Percentiles rank a stretch among this genome's conserved stretches.
Conservation (phyloP, 2,888 invertebrate genomes). For the Clanis bilineata region DNA sequence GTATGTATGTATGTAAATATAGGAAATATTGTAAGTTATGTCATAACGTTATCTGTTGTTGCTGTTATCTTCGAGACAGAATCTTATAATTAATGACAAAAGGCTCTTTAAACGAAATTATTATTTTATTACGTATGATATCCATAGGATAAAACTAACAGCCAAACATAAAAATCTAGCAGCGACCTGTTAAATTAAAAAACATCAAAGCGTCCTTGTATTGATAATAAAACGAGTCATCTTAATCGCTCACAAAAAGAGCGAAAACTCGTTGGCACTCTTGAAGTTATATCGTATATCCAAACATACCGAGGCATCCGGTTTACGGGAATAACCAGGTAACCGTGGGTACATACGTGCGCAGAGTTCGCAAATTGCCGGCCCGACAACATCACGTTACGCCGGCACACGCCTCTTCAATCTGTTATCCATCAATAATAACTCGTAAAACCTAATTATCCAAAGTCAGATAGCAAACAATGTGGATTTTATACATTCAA, state of each 20-base stretch:
- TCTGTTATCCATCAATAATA: conserved; percentile 20
- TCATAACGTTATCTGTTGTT: too few relatives aligned
- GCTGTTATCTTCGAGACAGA: too few relatives aligned
- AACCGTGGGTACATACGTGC: conserved; percentile 44
- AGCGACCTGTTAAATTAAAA: conserved; percentile 23
- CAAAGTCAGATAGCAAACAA: conserved; percentile 29
- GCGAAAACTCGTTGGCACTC: conserved; percentile 30
- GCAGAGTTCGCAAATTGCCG: conserved; percentile 52
- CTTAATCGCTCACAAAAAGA: conserved; percentile 42
- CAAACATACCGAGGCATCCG: conserved; percentile 54
- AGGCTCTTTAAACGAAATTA: background rate
- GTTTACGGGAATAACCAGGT: conserved; percentile 69
- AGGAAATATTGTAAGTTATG: too few relatives aligned
- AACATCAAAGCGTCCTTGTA: conserved; percentile 28
- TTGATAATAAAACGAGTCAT: conserved; percentile 43
- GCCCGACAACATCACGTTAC: conserved; percentile 43
- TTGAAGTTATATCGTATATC: conserved; percentile 33
- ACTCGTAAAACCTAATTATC: conserved; percentile 17
- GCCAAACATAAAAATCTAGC: background rate
- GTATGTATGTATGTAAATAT: too few relatives aligned
- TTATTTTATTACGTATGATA: background rate
- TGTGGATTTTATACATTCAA: conserved; percentile 25
- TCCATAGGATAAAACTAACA: background rate
- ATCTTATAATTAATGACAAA: too few relatives aligned
- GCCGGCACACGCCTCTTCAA: background rate